Evolutionary conservation across 2,113 vertebrate species (phyloP), one percentile per base, ranked within the genome.

Genomic region (Sterrhoptilus dennistouni): DNA sequence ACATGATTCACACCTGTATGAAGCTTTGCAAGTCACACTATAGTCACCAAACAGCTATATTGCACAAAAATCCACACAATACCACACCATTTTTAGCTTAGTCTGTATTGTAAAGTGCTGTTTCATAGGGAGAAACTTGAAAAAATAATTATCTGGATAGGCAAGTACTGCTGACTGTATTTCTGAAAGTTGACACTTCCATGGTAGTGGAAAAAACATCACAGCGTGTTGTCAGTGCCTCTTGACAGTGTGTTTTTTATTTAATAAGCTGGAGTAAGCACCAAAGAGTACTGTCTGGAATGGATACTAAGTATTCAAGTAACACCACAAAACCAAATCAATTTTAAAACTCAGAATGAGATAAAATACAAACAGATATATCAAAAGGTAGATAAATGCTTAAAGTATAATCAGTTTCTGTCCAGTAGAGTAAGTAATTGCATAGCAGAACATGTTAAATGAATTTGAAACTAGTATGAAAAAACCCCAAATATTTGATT

Each of bases 41-140:
- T 19, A 94, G 75, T 95, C 72, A 93, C 83, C 56, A 83, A 97
- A 96, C 93, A 97, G 97, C 94, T 94, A 97, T 98, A 99, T 98
- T 98, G 98, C 98, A 98, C 98, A 97, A 95, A 76, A 79, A 96
- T 92, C 72, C 94, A 97, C 90, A 85, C 84, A 95, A 96, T 92
- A 97, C 75, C 83, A 97, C 92, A 85, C 94, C 95, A 91, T 94
- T 96, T 96, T 97, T 95, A 97, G 96, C 84, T 95, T 93, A 94
- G 59, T 83, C 97, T 98, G 96, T 94, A 96, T 98, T 97, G 95
- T 98, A 99, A 99, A 99, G 98, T 99, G 98, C 99, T 97, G 97
- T 95, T 97, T 94, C 56, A 7, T 52, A 75, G 36, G 60, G 49
- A 93, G 71, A 97, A 95, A 92, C 23, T 69, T 82, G 89, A 75